Percentiles rank a stretch among this genome's conserved stretches.
Evolutionary conservation across 1,140 invertebrate species (phyloP).

Genomic region (Euglossa dilemma): DNA sequence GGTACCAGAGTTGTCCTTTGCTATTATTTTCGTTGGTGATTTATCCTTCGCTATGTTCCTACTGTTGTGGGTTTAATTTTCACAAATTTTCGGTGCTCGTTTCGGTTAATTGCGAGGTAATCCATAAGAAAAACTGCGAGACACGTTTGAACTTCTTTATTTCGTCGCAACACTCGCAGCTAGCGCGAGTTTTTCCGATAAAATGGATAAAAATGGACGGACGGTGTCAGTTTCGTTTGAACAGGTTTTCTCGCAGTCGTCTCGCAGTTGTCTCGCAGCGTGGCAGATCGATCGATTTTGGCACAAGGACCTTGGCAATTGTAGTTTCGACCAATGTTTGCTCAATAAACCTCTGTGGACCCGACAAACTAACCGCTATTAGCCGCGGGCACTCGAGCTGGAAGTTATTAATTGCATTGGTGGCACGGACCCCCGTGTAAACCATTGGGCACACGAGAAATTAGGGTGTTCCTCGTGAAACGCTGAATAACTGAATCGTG

Average conservation of each 20-base stretch:
- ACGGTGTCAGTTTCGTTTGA: background rate
- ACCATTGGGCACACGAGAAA: slow-evolving; percentile 32
- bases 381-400: slow-evolving; percentile 47
- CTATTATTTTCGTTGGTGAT: too few relatives aligned
- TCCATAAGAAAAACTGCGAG: too few relatives aligned
- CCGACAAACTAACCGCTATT: slow-evolving; percentile 53
- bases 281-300: slow-evolving; percentile 51
- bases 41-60: too few relatives aligned
- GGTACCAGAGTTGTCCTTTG: too few relatives aligned
- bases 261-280: background rate
- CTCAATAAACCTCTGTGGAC: slow-evolving; percentile 60
- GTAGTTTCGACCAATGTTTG: slow-evolving; percentile 60
- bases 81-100: too few relatives aligned
- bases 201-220: background rate
- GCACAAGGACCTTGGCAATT: slow-evolving; percentile 36
- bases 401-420: slow-evolving; percentile 62
- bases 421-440: slow-evolving; percentile 18
- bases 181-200: background rate
- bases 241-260: slow-evolving; percentile 15
- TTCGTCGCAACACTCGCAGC: too few relatives aligned
- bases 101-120: too few relatives aligned
- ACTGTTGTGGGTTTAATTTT: too few relatives aligned
- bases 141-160: too few relatives aligned
- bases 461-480: slow-evolving; percentile 31
- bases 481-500: slow-evolving; percentile 42